Percentiles rank a stretch among this genome's conserved stretches.
Evolutionary conservation across 2,113 vertebrate species (phyloP).

Genomic region (Pygoscelis antarcticus): DNA sequence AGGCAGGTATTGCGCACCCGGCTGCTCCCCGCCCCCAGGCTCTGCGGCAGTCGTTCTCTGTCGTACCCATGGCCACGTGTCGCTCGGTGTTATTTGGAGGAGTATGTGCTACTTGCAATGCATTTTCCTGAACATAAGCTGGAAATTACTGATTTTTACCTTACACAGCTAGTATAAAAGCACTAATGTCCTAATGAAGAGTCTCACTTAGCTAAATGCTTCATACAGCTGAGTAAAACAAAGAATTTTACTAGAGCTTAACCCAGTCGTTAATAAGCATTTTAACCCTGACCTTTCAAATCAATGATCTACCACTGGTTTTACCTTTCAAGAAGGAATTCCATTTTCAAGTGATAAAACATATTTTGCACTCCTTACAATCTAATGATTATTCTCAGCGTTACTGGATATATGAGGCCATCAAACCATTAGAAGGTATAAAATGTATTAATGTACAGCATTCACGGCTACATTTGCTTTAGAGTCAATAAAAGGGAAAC

Average conservation of each 20-base stretch:
- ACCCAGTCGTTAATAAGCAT: conserved; percentile 75
- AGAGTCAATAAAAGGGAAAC: conserved; percentile 78
- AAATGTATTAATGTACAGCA: conserved; percentile 72
- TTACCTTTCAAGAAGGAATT: conserved; percentile 76
- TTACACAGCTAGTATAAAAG: conserved; percentile 51
- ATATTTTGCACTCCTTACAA: conserved; percentile 72
- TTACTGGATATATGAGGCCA: conserved; percentile 71
- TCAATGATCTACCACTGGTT: conserved; percentile 74
- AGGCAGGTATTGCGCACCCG: not conserved
- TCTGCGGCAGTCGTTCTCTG: not conserved
- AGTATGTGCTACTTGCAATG: not conserved
- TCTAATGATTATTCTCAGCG: conserved; percentile 69
- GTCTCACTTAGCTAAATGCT: conserved; percentile 71
- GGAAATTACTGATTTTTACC: conserved; percentile 50
- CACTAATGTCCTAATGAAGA: conserved; percentile 57
- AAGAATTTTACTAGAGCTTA: conserved; percentile 70
- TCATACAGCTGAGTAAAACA: conserved; percentile 70
- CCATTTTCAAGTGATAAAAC: conserved; percentile 74
- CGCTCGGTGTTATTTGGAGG: not conserved
- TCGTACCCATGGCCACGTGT: fast-evolving
- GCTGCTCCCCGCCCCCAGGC: not conserved
- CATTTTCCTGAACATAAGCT: conserved; percentile 35
- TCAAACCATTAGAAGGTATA: conserved; percentile 75
- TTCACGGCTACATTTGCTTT: conserved; percentile 73
- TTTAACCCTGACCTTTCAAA: conserved; percentile 77